A percentile compares a stretch with the other conserved stretches of the same genome.
Conservation (phyloP, 2,797 vertebrate species). For the Peromyscus melanophrys region DNA sequence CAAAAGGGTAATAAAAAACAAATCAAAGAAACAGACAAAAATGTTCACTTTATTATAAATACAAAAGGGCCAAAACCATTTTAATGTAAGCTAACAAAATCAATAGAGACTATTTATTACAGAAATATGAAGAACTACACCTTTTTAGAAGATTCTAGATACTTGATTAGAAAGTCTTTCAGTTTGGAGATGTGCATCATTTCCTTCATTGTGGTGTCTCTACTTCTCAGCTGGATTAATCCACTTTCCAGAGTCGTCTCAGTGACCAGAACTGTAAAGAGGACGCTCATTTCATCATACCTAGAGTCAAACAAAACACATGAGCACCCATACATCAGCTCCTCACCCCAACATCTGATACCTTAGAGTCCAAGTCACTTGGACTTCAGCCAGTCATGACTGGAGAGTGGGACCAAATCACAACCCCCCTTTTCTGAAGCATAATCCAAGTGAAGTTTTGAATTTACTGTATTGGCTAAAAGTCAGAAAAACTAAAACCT, state of each 20-base stretch:
- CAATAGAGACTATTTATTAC: constrained; percentile 84
- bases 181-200: constrained; percentile 97
- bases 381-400: neutral
- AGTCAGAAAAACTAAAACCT: constrained; percentile 44
- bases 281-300: constrained; percentile 98
- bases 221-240: constrained; percentile 94
- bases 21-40: constrained; percentile 30
- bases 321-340: neutral
- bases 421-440: neutral
- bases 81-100: constrained; percentile 39
- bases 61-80: neutral
- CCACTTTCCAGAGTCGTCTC: constrained; percentile 96
- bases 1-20: neutral
- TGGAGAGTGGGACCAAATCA: neutral
- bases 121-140: constrained; percentile 74
- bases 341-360: no score
- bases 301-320: constrained; percentile 85
- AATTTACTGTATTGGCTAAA: neutral
- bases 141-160: constrained; percentile 92
- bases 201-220: constrained; percentile 97
- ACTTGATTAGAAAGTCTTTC: constrained; percentile 93
- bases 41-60: neutral
- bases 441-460: constrained; percentile 59
- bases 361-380: neutral
- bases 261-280: constrained; percentile 93